Percentiles rank a stretch among this genome's conserved stretches.
Conservation (phyloP, 2,113 vertebrate genomes). For the Hystrix cristata region DNA sequence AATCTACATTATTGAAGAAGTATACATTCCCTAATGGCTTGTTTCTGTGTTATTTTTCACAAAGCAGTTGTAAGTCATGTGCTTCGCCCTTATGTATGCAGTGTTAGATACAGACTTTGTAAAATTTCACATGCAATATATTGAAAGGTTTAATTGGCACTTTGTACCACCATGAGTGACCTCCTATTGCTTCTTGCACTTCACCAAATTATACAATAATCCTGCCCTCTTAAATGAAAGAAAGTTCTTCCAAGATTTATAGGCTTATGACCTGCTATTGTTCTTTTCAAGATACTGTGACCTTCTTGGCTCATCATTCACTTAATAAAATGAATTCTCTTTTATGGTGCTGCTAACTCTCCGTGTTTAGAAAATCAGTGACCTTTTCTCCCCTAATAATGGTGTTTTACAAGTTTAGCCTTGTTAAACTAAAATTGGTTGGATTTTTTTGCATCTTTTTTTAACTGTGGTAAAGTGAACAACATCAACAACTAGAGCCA, state of each 20-base stretch:
- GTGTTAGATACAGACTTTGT: neutral
- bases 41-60: neutral
- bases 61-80: neutral
- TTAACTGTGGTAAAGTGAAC: neutral
- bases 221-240: conserved; percentile 51
- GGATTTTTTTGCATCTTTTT: conserved; percentile 19
- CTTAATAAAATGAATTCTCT: conserved; percentile 73
- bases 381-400: conserved; percentile 69
- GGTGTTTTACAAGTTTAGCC: conserved; percentile 28
- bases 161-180: conserved; percentile 8
- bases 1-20: neutral
- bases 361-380: conserved; percentile 70
- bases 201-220: conserved; percentile 38
- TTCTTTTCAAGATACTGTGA: conserved; percentile 70
- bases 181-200: conserved; percentile 18
- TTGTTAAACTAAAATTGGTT: conserved; percentile 43
- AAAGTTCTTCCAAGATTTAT: conserved; percentile 66
- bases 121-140: neutral
- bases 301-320: conserved; percentile 66
- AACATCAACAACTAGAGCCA: neutral
- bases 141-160: conserved; percentile 58
- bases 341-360: conserved; percentile 57
- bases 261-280: conserved; percentile 52
- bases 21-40: neutral
- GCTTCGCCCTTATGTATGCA: neutral